Conservation (phyloP, 2,797 vertebrate genomes). For the Neosilurus hyrtlii region DNA sequence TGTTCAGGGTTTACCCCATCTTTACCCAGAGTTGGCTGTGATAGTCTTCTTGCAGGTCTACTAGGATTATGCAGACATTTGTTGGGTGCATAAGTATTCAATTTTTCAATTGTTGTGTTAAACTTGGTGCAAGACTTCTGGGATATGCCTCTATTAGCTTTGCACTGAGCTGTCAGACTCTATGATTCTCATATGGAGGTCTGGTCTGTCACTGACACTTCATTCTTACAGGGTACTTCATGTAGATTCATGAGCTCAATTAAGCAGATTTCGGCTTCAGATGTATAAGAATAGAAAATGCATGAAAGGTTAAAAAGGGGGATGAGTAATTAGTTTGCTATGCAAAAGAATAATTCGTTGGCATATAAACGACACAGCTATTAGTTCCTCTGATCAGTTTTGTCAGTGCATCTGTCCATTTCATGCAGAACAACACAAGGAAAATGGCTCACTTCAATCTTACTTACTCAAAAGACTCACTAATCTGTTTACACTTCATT, state of each 20-base stretch:
- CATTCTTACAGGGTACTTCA: not conserved
- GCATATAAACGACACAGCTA: not conserved
- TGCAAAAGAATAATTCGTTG: not conserved
- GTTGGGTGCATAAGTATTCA: not conserved
- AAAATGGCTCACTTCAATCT: slow-evolving; percentile 4
- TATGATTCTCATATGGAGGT: not conserved
- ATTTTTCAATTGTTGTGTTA: not conserved
- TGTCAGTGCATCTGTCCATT: slow-evolving; percentile 23
- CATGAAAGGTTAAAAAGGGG: not conserved
- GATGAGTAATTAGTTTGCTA: not conserved
- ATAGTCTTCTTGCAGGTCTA: too few relatives aligned
- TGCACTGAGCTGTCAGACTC: slow-evolving; percentile 2
- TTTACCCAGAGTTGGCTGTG: too few relatives aligned
- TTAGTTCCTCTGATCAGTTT: slow-evolving; percentile 10
- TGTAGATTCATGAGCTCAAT: not conserved
- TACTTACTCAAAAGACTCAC: slow-evolving; percentile 8
- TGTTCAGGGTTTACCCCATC: too few relatives aligned
- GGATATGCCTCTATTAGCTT: not conserved
- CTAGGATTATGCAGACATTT: not conserved
- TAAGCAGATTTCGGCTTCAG: not conserved
- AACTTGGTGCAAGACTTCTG: not conserved
- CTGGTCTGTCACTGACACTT: not conserved
- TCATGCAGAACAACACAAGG: slow-evolving; percentile 4
- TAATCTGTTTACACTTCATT: not conserved
- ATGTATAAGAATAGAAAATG: not conserved